Base-by-base conservation (phyloP, 2,888 invertebrate genomes). In the Chydorus sphaericus region DNA sequence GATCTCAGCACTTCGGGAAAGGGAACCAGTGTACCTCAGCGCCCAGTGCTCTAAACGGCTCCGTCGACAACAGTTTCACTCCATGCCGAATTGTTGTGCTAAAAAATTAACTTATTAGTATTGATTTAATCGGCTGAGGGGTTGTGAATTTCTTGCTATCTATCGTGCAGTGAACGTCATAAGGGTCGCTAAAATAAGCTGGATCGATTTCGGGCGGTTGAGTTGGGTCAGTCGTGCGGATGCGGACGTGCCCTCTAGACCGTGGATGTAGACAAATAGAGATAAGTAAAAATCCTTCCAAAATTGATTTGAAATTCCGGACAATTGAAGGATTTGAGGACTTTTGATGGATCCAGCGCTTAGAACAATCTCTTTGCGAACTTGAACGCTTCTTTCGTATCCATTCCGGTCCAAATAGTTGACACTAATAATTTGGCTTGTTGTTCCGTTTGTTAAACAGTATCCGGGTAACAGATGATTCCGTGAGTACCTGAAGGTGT, bases 301-400 rank as follows among this genome's bases (percentile, higher is more conserved):
- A n/a, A n/a, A n/a, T n/a, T n/a, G n/a, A n/a, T n/a, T n/a, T n/a
- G n/a, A n/a, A n/a, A 88, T 76, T 1, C 90, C 90, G 0, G 89
- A 89, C 11, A 83, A 68, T 68, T 85, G 75, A 33, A 91, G 69
- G 10, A 91, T 68, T 63, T 89, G 87, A 1, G 90, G 90, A 0
- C 84, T 79, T 65, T 86, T 85, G 59, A 88, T 76, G 0, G 85
- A 77, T 1, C 90, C 90, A 0, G 84, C 82, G 59, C 81, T 75
- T 4, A 90, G 65, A 52, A 90, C 79, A n/a, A 90, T 75, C 65
- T 85, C 85, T 48, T 75, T 78, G 36, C 74, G 75, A 0, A 78
- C 81, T 54, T 73, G 73, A 37, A 82, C 74, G 50, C 71, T 74
- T 61, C 72, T 67, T 5, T 72, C 60, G 14, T 71, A 68, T 4